These are phyloP conservation scores for Aradus depressus DNA, from an alignment of 2,888 invertebrate species.

Conservation along the genomic window DNA sequence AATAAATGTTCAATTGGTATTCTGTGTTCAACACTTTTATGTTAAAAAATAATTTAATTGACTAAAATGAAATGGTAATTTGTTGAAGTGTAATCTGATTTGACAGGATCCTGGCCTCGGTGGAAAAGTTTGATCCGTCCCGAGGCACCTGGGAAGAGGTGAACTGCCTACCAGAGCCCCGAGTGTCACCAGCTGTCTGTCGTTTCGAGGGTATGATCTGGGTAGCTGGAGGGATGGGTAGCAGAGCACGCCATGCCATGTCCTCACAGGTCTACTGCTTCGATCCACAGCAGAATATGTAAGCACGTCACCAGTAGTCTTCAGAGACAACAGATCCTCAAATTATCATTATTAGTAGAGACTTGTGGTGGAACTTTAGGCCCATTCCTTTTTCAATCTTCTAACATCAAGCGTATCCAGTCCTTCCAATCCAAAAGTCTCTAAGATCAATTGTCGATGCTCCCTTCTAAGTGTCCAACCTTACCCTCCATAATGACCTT, in stretches of 20 bases:
- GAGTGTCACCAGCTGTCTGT: slow-evolving; percentile 50
- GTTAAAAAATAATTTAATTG: neutral
- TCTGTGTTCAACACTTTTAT: too few species aligned
- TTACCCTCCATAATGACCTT: too few species aligned
- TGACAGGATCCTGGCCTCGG: slow-evolving; percentile 46
- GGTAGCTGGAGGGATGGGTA: slow-evolving; percentile 57
- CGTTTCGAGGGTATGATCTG: slow-evolving; percentile 55
- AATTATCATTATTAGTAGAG: too few species aligned
- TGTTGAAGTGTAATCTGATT: neutral
- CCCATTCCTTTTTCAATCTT: too few species aligned
- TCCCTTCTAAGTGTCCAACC: too few species aligned
- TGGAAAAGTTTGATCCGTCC: slow-evolving; percentile 49
- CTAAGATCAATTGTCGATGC: too few species aligned
- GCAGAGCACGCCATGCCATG: slow-evolving; percentile 13
- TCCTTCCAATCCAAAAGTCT: too few species aligned
- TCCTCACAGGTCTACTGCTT: slow-evolving; percentile 49
- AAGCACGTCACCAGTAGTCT: slow-evolving; percentile 41
- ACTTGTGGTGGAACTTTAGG: too few species aligned
- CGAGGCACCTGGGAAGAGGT: slow-evolving; percentile 48
- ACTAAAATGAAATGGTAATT: neutral
- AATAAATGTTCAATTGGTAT: too few species aligned
- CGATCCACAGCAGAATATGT: slow-evolving; percentile 42
- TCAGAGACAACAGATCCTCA: too few species aligned
- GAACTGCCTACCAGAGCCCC: slow-evolving; percentile 46
- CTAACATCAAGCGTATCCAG: too few species aligned